Evolutionary conservation across 2,888 invertebrate genomes (phyloP).

Genomic region (Alloplasta piceator): DNA sequence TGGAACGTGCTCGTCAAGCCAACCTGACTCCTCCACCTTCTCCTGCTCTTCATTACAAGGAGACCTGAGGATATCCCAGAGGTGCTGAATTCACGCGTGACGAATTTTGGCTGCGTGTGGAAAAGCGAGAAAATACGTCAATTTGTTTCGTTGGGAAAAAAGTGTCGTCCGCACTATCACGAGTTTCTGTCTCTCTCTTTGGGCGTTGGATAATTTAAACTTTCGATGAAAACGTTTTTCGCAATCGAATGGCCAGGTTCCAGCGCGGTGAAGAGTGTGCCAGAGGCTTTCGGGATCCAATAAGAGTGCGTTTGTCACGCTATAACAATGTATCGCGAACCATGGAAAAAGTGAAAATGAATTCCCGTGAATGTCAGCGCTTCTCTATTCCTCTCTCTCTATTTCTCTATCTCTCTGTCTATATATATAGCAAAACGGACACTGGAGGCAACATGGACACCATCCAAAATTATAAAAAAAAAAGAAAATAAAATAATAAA

Average conservation of each 20-base stretch:
- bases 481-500: no score
- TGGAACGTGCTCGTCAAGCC: no score
- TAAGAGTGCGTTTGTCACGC: conserved; percentile 42
- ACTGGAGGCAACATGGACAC: no score
- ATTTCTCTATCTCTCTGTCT: not conserved
- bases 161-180: conserved; percentile 8
- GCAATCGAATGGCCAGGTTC: conserved; percentile 1
- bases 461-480: no score
- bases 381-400: conserved; percentile 4
- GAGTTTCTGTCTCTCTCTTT: not conserved
- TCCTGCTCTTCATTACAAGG: no score
- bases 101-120: conserved; percentile 11
- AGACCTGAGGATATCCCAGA: no score
- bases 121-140: conserved; percentile 43
- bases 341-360: conserved; percentile 64
- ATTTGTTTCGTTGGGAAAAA: conserved; percentile 47
- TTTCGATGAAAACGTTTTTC: conserved; percentile 53
- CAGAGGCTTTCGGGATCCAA: conserved; percentile 44
- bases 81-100: conserved; percentile 4
- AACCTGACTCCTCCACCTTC: no score
- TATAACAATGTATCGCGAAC: conserved; percentile 8
- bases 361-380: conserved; percentile 48
- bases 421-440: no score
- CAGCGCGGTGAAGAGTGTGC: not conserved
- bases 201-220: conserved; percentile 47